Evolutionary conservation across 1,140 invertebrate species (phyloP).

Genomic region (Drosophila varians): DNA sequence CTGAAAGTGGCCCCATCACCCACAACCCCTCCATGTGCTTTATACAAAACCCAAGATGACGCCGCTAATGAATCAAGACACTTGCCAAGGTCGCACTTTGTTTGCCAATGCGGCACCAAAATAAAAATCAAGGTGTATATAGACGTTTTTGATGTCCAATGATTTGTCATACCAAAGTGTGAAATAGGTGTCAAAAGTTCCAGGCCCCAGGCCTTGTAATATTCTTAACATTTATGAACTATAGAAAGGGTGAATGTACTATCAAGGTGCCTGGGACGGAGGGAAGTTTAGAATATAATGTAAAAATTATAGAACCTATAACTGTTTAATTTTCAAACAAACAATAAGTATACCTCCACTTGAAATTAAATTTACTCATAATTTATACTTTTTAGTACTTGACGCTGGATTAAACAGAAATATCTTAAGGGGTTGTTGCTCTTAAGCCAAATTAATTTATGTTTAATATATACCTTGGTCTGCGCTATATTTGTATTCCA

Average conservation of each 20-base stretch:
- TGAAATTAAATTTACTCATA: background rate
- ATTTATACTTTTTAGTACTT: background rate
- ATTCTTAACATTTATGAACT: background rate
- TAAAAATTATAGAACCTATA: background rate
- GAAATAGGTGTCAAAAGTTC: background rate
- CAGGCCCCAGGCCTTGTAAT: background rate
- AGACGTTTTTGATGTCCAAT: conserved; percentile 1
- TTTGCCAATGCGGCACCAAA: conserved; percentile 60
- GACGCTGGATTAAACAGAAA: background rate
- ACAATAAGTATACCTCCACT: background rate
- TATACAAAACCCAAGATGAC: conserved; percentile 47
- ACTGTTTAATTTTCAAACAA: background rate
- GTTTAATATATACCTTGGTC: conserved; percentile 23
- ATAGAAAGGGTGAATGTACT: background rate
- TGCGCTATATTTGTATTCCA: conserved; percentile 28
- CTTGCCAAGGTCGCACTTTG: conserved; percentile 60
- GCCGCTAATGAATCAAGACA: conserved; percentile 69
- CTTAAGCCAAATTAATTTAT: conserved; percentile 25
- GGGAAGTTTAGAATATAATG: background rate
- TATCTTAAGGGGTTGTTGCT: conserved; percentile 20
- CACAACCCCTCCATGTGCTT: conserved; percentile 4
- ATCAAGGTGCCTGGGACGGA: background rate
- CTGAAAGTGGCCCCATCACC: conserved; percentile 46
- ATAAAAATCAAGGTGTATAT: conserved; percentile 66
- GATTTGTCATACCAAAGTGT: conserved; percentile 1